Conservation (phyloP, 2,888 invertebrate genomes). For the Polyommatus icarus region DNA sequence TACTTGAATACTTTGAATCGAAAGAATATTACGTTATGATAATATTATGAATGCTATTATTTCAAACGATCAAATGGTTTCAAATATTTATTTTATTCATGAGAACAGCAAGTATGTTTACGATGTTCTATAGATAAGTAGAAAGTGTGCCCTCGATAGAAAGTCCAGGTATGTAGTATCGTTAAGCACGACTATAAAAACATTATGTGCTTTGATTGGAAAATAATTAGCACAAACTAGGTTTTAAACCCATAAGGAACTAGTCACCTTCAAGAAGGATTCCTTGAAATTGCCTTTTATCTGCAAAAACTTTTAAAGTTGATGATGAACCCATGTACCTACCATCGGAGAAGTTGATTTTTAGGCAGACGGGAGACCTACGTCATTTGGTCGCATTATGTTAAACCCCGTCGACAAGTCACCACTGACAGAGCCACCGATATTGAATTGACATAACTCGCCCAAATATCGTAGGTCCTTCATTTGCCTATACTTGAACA, state of each 20-base stretch:
- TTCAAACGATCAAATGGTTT: neutral
- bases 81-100: conserved; percentile 12
- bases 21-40: neutral
- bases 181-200: neutral
- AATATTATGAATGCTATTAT: neutral
- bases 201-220: conserved; percentile 3
- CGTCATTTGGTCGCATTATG: too few species aligned
- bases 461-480: too few species aligned
- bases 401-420: too few species aligned
- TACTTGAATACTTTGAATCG: neutral
- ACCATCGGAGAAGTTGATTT: too few species aligned
- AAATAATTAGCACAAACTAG: neutral
- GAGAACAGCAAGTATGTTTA: conserved; percentile 12
- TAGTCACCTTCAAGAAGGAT: neutral
- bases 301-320: too few species aligned
- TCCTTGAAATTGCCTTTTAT: neutral
- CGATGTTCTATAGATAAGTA: conserved; percentile 18
- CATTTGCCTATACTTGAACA: too few species aligned
- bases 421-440: too few species aligned
- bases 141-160: conserved; percentile 22
- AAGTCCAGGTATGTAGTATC: conserved; percentile 4
- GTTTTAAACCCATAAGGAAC: neutral
- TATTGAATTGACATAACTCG: too few species aligned
- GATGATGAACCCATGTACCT: too few species aligned
- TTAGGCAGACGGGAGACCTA: too few species aligned